phyloP scores from a whole-genome alignment of 1,140 invertebrate species.

The Pectinophora gossypiella region DNA sequence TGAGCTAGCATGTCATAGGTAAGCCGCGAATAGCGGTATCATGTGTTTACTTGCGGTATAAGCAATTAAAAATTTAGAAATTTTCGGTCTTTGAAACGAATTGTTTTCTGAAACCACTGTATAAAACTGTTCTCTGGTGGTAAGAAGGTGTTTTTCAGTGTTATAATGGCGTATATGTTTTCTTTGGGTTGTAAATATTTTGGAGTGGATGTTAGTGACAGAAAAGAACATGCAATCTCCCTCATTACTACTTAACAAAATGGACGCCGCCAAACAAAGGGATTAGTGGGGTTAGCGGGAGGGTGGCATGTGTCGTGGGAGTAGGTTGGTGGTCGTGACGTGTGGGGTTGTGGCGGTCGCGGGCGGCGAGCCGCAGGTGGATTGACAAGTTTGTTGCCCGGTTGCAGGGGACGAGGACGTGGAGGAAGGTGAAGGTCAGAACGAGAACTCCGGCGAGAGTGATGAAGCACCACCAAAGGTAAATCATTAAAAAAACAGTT shows the following conservation, averaged over 20 bases:
- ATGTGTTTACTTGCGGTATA: conserved; percentile 75
- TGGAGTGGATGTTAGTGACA: conserved; percentile 71
- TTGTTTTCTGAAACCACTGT: not conserved
- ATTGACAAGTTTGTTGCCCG: conserved; percentile 59
- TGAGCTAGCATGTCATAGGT: conserved; percentile 74
- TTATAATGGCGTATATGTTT: conserved; percentile 47
- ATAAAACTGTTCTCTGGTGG: not conserved
- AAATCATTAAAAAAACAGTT: no score
- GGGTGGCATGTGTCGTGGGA: conserved; percentile 34
- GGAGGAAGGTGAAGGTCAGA: conserved; percentile 78
- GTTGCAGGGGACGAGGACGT: conserved; percentile 82
- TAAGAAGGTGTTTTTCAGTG: conserved; percentile 20
- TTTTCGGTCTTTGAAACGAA: conserved; percentile 43
- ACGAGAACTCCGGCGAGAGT: conserved; percentile 84
- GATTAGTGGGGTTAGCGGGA: conserved; percentile 70
- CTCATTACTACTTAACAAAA: conserved; percentile 81
- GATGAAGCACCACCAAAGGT: conserved; percentile 80
- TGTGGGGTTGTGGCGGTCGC: conserved; percentile 30
- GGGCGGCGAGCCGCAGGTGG: conserved; percentile 39
- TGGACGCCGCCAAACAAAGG: conserved; percentile 83
- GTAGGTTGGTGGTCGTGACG: conserved; percentile 20
- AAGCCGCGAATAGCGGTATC: conserved; percentile 76
- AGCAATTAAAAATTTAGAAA: conserved; percentile 73
- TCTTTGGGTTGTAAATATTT: conserved; percentile 68
- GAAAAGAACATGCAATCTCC: conserved; percentile 75